Base-by-base conservation (phyloP, 2,797 vertebrate genomes). In the Miichthys miiuy region DNA sequence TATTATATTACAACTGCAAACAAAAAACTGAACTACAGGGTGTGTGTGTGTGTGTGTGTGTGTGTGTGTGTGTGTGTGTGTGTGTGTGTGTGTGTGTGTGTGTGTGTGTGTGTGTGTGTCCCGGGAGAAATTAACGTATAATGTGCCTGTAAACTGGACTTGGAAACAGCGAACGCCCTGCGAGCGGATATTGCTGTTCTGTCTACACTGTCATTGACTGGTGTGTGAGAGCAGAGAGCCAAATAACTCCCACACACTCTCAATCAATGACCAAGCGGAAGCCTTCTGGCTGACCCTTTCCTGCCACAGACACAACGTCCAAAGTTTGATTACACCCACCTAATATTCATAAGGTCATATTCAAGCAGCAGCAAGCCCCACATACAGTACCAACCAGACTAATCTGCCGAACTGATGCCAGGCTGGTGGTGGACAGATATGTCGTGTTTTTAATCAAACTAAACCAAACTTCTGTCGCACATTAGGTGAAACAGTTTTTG, bases 201-300 rank as follows among this genome's bases (percentile, higher is more conserved):
- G 56, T 77, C 48, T 44, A 30, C 25, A 6, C 46, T 16, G 10
- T 74, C 51, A 62, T 11, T 68, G 68, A 57, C 17, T 73, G 48
- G 10, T 57, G 56, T 44, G 27, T 78, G 14, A 65, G 46, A 54
- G 27, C 62, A 42, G 2, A 60, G 30, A 74, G 50, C 23, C 41
- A 41, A 60, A 62, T 67, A 63, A 66, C 85, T 79, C 83, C 83
- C 58, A 86, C 72, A 1, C 67, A 65, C 42, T 71, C 64, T 66
- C 56, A 68, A 18, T 71, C 56, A 61, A 68, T 69, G 10, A 52
- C 1, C 27, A 16, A 64, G 21, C 44, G 47, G 78, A 87, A 69
- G 16, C 16, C 41, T 21, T 67, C 57, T 23, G 27, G 48, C 21
- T 74, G 50, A 67, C 5, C 55, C 18, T 14, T 50, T 75, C 41